These are phyloP conservation scores for Halocynthia aurantium DNA, from an alignment of 23 tunicate species.

Conservation along the genomic window DNA sequence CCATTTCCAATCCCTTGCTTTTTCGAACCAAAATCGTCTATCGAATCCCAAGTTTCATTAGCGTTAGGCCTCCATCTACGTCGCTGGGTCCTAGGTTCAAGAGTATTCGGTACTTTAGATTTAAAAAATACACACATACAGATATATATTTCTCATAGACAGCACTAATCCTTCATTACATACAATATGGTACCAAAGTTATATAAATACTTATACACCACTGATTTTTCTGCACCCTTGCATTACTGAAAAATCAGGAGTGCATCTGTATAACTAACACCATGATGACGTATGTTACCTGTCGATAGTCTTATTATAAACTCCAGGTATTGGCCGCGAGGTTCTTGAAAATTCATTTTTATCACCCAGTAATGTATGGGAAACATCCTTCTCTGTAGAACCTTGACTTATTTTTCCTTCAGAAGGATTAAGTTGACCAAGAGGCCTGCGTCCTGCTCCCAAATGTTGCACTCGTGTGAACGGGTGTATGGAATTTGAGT, in stretches of 20 bases:
- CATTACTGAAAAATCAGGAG: too few relatives aligned
- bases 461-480: background rate
- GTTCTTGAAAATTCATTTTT: background rate
- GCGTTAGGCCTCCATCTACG: slow-evolving; percentile 56
- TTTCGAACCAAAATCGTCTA: slow-evolving; percentile 6
- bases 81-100: slow-evolving; percentile 21
- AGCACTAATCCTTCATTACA: too few relatives aligned
- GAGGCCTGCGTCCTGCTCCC: slow-evolving; percentile 16
- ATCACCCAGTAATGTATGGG: background rate
- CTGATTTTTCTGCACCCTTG: too few relatives aligned
- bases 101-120: background rate
- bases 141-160: too few relatives aligned
- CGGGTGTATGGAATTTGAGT: too few relatives aligned
- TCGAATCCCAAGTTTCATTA: slow-evolving; percentile 13
- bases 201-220: too few relatives aligned
- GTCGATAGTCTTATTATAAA: slow-evolving; percentile 19
- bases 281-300: background rate
- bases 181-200: too few relatives aligned
- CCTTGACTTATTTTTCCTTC: background rate
- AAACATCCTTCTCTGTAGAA: too few relatives aligned
- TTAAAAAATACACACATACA: too few relatives aligned
- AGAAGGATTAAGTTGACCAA: slow-evolving; percentile 20
- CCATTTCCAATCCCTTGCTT: background rate
- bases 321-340: slow-evolving; percentile 12
- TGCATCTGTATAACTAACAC: too few relatives aligned